Base-by-base conservation (phyloP, 1,140 invertebrate genomes). In the Calliphora vicina region DNA sequence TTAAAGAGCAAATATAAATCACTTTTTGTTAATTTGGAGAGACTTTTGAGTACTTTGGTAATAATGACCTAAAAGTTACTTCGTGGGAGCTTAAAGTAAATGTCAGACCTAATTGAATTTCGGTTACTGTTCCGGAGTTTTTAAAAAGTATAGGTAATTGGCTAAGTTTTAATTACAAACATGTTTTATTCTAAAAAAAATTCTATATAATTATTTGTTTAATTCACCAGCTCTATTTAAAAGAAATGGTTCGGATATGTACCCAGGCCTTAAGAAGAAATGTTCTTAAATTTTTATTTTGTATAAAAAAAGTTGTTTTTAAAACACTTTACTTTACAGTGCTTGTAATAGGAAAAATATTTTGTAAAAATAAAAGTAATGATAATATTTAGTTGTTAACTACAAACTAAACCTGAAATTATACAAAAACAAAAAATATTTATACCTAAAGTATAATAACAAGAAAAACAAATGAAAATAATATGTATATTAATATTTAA, bases 371-470 rank as follows among this genome's bases (percentile, higher is more conserved):
- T 50, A 50, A 50, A 50, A 50, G 15, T 35, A 35, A 35, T 35
- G 6, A n/a, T 57, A n/a, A 57, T 57, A 57, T n/a, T 57, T 57
- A 17, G 50, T 57, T 57, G 15, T 57, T 57, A 23, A 23, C n/a
- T 67, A 67, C 61, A 25, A 67, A 25, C 61, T 67, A 67, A 67
- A 67, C 61, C 61, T 67, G 61, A 67, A 67, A 23, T 67, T 57
- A n/a, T 57, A 57, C n/a, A 23, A 67, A 67, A 67, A 67, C 20
- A 57, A 57, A 57, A 57, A 67, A 20, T 67, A 67, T 67, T 12
- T 23, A 23, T 67, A 67, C n/a, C 17, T 20, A 67, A 23, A 12
- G n/a, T 23, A 67, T 67, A 67, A 23, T 23, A 67, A 67, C 61
- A 23, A 67, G 2, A 67, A 67, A 67, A 67, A 67, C 17, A 67